Evolutionary conservation across 1,140 invertebrate genomes (phyloP).

Genomic region (Vollenhovia emeryi): DNA sequence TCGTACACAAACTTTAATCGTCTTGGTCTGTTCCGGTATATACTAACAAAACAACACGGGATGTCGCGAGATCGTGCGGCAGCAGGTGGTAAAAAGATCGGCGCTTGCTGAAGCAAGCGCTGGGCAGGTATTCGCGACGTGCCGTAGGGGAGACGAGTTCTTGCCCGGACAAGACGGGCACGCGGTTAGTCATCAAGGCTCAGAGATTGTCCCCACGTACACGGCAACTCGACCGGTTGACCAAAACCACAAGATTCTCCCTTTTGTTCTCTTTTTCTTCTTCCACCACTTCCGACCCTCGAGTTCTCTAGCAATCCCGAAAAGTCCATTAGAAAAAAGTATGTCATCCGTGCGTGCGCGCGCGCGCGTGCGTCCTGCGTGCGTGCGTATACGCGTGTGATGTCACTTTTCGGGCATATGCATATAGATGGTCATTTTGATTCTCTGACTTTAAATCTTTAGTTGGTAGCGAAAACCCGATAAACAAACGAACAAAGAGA

Average conservation of each 20-base stretch:
- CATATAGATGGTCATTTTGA: neutral
- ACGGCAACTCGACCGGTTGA: conserved; percentile 77
- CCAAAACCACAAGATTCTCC: conserved; percentile 78
- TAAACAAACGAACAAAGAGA: conserved; percentile 4
- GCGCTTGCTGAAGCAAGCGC: conserved; percentile 74
- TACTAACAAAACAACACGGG: conserved; percentile 57
- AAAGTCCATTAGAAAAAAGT: conserved; percentile 52
- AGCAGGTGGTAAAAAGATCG: conserved; percentile 81
- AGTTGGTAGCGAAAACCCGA: neutral
- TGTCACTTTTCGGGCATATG: neutral
- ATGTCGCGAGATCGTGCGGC: conserved; percentile 69
- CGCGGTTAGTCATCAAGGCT: conserved; percentile 81
- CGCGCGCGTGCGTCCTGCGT: too few species aligned
- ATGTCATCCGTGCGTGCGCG: too few species aligned
- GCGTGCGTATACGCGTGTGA: too few species aligned
- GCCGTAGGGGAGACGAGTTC: conserved; percentile 78
- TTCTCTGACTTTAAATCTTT: too few species aligned
- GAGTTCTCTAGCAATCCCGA: conserved; percentile 48
- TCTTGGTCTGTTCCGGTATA: conserved; percentile 40
- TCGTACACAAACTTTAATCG: neutral
- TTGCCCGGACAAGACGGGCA: conserved; percentile 78
- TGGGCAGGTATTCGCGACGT: conserved; percentile 79
- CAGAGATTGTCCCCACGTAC: conserved; percentile 76
- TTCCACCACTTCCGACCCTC: conserved; percentile 33
- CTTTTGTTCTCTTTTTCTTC: conserved; percentile 27